Evolutionary conservation across 2,113 vertebrate genomes (phyloP), one percentile per base, ranked within the genome.

Genomic region (Pygoscelis adeliae): DNA sequence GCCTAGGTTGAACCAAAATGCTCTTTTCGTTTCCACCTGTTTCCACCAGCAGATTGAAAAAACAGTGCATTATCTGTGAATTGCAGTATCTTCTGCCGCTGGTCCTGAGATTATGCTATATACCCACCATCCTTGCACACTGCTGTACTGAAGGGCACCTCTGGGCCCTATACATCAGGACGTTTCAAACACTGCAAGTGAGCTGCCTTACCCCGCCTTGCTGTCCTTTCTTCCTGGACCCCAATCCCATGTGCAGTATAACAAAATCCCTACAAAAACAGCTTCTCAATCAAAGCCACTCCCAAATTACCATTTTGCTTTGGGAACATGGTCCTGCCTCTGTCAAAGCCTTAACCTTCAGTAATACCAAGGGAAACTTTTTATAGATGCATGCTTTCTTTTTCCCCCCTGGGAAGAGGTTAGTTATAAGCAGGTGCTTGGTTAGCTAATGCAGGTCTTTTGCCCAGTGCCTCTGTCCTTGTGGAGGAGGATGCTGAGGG

Each of bases 51-150:
- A 83, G 46, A 23, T 9, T n/a, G 36, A n/a, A 50, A 67, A 49
- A n/a, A 4, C 22, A 11, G 44, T 16, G 7, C 13, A 16, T 21
- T 46, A 29, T 9, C 66, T 53, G 19, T 56, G 36, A 53, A 26
- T 12, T 3, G 0, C 30, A 20, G 26, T 26, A 4, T 73, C 66
- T 69, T 29, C 38, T 59, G 46, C n/a, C 0, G 0, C 21, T 50
- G 21, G 25, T 63, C 26, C 73, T 40, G 27, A 47, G 40, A 4
- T 25, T 20, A 18, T n/a, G 17, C 42, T 34, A 1, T 21, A 7
- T 15, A 42, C 20, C 29, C 25, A 15, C 32, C 13, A 7, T 7
- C 42, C 15, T 62, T 62, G 8, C 44, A 20, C 21, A 9, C 13
- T 49, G 27, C 52, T 29, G 27, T n/a, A 44, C 36, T 27, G 59